phyloP scores from a whole-genome alignment of 2,888 invertebrate genomes.

The Temnothorax ravouxi region DNA sequence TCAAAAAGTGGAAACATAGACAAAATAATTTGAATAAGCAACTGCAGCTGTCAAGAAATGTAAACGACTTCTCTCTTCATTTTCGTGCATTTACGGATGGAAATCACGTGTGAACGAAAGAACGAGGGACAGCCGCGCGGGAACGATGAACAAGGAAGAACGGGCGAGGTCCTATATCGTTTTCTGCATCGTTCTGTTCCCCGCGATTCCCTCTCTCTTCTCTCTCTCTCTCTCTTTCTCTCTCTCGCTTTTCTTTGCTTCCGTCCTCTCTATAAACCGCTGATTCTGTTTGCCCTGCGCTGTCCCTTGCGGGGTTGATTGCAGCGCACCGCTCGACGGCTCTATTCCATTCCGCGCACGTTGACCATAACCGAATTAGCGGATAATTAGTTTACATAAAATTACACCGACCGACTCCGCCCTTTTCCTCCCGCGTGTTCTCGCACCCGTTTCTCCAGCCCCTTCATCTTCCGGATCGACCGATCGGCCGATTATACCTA shows the following conservation, averaged over 20 bases:
- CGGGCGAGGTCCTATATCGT: background rate
- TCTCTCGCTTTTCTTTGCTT: conserved; percentile 1
- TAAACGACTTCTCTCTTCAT: conserved; percentile 1
- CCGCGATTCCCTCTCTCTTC: no score
- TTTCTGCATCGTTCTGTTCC: no score
- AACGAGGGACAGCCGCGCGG: conserved; percentile 2
- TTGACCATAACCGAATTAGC: conserved; percentile 77
- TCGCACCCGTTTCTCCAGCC: background rate
- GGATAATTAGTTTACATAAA: conserved; percentile 81
- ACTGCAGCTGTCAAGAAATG: conserved; percentile 33
- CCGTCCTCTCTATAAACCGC: conserved; percentile 46
- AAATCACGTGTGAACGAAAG: conserved; percentile 17
- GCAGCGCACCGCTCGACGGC: conserved; percentile 60
- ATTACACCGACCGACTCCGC: conserved; percentile 68
- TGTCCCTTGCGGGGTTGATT: conserved; percentile 74
- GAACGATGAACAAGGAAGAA: background rate
- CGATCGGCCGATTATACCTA: conserved; percentile 43
- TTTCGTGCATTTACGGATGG: background rate
- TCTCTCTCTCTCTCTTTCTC: conserved; percentile 2
- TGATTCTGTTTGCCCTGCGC: conserved; percentile 75
- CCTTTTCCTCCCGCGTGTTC: conserved; percentile 23
- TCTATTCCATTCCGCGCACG: conserved; percentile 76
- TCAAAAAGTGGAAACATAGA: background rate
- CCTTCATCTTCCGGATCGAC: conserved; percentile 38
- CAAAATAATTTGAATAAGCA: conserved; percentile 31